Conservation (phyloP, 2,113 vertebrate species). For the Ornithorhynchus anatinus region DNA sequence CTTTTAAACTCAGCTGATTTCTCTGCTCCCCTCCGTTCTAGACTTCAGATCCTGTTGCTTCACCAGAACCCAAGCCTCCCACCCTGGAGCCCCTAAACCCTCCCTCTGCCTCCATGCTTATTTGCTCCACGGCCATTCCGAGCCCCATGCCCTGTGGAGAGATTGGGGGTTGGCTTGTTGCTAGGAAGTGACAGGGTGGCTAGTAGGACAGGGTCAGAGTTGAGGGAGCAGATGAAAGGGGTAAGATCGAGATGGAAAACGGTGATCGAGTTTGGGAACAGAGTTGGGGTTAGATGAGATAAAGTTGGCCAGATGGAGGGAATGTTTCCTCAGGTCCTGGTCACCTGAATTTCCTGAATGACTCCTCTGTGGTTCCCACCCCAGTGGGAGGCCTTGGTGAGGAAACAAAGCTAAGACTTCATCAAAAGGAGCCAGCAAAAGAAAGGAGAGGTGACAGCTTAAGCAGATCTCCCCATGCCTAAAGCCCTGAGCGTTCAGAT, state of each 20-base stretch:
- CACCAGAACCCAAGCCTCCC: neutral
- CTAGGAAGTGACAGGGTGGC: too few species aligned
- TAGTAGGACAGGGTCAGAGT: neutral
- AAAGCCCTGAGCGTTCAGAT: too few species aligned
- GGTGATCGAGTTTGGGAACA: neutral
- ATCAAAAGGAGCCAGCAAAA: too few species aligned
- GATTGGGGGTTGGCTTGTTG: too few species aligned
- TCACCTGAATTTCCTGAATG: neutral
- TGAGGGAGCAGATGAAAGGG: neutral
- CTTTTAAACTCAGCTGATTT: too few species aligned
- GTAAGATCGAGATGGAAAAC: neutral
- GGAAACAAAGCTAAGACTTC: too few species aligned
- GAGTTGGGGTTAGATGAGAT: neutral
- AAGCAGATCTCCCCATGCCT: too few species aligned
- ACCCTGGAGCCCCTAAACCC: neutral
- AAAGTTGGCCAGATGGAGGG: neutral
- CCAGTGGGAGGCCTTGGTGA: too few species aligned
- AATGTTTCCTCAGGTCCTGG: neutral
- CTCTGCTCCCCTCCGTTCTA: too few species aligned
- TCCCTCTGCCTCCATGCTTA: too few species aligned
- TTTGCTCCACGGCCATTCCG: neutral
- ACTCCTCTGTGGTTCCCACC: too few species aligned
- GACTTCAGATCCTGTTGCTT: neutral
- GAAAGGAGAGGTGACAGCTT: too few species aligned
- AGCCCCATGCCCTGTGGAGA: neutral